Conservation (phyloP, 2,113 vertebrate species). For the Tetraodon nigroviridis region DNA sequence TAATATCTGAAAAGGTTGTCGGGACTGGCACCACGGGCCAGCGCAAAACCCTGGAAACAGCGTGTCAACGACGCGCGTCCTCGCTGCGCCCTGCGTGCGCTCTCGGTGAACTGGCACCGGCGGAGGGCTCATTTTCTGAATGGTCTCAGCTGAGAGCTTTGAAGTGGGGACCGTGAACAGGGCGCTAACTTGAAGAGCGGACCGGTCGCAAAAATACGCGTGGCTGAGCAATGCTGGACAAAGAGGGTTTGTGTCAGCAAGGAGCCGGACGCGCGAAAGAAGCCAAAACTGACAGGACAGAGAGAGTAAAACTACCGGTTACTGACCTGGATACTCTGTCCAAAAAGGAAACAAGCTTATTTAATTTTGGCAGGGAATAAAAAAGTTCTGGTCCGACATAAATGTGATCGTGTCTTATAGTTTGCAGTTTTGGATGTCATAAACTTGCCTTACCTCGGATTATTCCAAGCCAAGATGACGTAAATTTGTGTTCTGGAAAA, state of each 20-base stretch:
- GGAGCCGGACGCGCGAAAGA: background rate
- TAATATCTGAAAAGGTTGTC: background rate
- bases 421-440: no score
- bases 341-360: background rate
- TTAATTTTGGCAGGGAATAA: background rate
- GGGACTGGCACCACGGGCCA: background rate
- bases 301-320: background rate
- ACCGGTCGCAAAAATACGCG: conserved; percentile 6
- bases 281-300: background rate
- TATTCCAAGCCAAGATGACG: conserved; percentile 14
- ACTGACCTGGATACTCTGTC: background rate
- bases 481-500: background rate
- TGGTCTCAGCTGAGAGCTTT: background rate
- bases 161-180: background rate
- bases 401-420: no score
- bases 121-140: background rate
- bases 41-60: background rate
- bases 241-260: conserved; percentile 18
- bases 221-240: conserved; percentile 23
- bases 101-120: accelerated
- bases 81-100: background rate
- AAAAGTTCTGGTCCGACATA: no score
- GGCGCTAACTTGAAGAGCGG: background rate
- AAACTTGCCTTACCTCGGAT: conserved; percentile 35
- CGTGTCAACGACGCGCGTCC: conserved; percentile 6